A percentile compares a stretch with the other conserved stretches of the same genome.
Conservation (phyloP, 2,797 vertebrate species). For the Micromesistius poutassou region DNA sequence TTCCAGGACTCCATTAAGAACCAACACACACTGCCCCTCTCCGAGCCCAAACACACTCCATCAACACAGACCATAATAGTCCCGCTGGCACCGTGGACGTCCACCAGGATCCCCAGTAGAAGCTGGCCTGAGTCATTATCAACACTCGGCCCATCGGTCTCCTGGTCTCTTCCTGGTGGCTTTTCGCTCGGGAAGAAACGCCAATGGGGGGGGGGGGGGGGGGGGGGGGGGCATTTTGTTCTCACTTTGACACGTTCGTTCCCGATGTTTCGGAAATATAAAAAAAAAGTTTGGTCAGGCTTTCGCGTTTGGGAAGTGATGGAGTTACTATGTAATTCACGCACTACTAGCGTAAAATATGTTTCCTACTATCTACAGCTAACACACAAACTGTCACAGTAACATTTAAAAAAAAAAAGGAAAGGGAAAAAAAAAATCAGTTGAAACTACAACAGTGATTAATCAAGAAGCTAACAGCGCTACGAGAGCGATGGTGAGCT, state of each 20-base stretch:
- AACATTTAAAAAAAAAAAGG: not conserved
- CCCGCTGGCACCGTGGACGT: slow-evolving; percentile 45
- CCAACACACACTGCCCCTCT: slow-evolving; percentile 9
- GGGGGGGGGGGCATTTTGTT: no score
- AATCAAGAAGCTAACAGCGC: not conserved
- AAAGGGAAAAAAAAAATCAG: not conserved
- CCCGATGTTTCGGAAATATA: no score
- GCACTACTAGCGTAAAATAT: no score
- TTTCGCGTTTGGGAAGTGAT: no score
- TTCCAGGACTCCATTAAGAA: slow-evolving; percentile 32
- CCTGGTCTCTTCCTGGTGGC: not conserved
- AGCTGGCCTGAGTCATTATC: slow-evolving; percentile 38
- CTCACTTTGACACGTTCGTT: no score
- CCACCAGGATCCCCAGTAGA: slow-evolving; percentile 40
- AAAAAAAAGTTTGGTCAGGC: no score
- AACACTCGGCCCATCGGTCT: slow-evolving; percentile 18
- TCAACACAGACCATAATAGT: slow-evolving; percentile 36
- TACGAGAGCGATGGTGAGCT: not conserved
- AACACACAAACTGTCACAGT: no score
- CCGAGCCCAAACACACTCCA: slow-evolving; percentile 20
- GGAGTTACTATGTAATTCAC: no score
- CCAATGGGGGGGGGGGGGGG: no score
- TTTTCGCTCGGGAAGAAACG: not conserved
- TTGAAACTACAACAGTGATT: not conserved
- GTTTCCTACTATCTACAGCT: no score